Evolutionary conservation across 2,113 vertebrate genomes (phyloP).

Genomic region (Cyphomyrus plagiostoma): DNA sequence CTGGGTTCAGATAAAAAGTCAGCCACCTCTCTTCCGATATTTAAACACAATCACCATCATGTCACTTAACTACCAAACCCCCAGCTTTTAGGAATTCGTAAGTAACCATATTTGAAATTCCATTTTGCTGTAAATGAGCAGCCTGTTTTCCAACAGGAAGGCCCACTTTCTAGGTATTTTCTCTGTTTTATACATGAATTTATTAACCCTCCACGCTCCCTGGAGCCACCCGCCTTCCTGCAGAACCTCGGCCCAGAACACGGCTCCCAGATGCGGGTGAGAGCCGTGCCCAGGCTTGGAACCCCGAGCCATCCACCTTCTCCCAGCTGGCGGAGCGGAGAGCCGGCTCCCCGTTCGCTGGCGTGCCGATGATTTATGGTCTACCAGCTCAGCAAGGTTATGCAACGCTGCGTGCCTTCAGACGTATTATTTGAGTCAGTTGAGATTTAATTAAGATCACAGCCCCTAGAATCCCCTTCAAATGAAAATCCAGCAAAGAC

Average conservation of each 20-base stretch:
- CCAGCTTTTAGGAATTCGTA: neutral
- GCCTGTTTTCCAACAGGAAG: neutral
- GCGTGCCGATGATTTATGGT: slow-evolving; percentile 74
- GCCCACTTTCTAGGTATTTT: neutral
- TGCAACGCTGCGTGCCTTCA: slow-evolving; percentile 76
- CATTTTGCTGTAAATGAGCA: neutral
- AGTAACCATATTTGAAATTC: neutral
- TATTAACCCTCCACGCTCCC: slow-evolving; percentile 7
- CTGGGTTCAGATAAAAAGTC: neutral
- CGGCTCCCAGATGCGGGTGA: slow-evolving; percentile 17
- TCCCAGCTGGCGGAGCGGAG: slow-evolving; percentile 12
- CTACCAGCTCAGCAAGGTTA: slow-evolving; percentile 74
- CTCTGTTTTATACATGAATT: neutral
- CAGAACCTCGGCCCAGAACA: slow-evolving; percentile 17
- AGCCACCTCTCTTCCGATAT: neutral
- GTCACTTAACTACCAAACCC: neutral
- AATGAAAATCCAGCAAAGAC: slow-evolving; percentile 85
- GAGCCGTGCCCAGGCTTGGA: slow-evolving; percentile 20
- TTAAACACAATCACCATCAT: neutral
- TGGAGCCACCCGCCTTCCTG: slow-evolving; percentile 35
- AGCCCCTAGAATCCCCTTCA: slow-evolving; percentile 85
- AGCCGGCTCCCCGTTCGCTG: slow-evolving; percentile 58
- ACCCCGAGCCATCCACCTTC: slow-evolving; percentile 23
- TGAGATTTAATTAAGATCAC: slow-evolving; percentile 99
- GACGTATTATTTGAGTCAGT: slow-evolving; percentile 80